Evolutionary conservation across 2,797 vertebrate genomes (phyloP).

Genomic region (Liasis olivaceus): DNA sequence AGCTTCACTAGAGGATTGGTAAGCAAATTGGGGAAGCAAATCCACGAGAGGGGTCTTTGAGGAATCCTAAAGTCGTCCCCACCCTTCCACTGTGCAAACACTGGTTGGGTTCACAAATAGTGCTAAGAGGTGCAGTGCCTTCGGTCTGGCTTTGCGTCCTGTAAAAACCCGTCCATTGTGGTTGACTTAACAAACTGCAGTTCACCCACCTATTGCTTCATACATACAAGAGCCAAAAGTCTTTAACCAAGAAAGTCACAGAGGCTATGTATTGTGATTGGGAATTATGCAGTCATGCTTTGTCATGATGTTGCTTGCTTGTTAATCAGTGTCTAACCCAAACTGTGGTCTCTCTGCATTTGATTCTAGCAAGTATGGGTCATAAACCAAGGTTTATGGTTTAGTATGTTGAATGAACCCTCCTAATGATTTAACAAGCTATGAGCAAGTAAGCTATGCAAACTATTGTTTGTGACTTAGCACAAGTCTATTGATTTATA

Average conservation of each 20-base stretch:
- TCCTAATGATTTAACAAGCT: not conserved
- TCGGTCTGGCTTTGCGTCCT: not conserved
- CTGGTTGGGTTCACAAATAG: not conserved
- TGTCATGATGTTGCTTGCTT: not conserved
- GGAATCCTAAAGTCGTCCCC: not conserved
- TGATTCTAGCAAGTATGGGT: not conserved
- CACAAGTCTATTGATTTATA: slow-evolving; percentile 59
- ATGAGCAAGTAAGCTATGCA: not conserved
- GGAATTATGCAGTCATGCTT: not conserved
- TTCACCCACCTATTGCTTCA: not conserved
- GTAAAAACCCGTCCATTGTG: not conserved
- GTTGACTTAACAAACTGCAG: not conserved
- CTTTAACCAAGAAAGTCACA: not conserved
- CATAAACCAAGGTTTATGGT: not conserved
- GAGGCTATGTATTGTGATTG: not conserved
- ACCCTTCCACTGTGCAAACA: not conserved
- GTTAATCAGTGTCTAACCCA: not conserved
- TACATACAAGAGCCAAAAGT: not conserved
- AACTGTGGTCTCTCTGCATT: not conserved
- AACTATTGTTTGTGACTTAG: not conserved
- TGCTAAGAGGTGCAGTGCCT: not conserved
- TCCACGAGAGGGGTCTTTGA: not conserved
- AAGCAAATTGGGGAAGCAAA: not conserved
- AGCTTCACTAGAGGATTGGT: not conserved
- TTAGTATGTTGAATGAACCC: not conserved